phyloP scores from a whole-genome alignment of 2,113 vertebrate genomes.

The Strix uralensis region DNA sequence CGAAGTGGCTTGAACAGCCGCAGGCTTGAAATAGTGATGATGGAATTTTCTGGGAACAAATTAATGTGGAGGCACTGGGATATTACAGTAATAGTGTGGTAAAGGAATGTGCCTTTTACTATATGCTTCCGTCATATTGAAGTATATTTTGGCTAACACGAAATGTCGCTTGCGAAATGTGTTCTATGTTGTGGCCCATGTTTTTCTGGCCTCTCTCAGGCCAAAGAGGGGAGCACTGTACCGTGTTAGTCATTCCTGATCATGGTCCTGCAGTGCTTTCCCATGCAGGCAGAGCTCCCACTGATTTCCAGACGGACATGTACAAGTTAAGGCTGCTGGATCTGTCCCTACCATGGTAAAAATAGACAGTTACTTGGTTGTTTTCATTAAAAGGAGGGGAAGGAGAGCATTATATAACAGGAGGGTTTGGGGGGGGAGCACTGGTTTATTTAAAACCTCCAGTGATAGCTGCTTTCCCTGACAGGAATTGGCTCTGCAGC shows the following conservation, averaged over 20 bases:
- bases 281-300: background rate
- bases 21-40: conserved; percentile 30
- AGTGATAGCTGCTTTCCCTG: conserved; percentile 43
- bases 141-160: conserved; percentile 40
- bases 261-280: background rate
- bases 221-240: background rate
- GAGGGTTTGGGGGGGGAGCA: background rate
- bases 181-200: background rate
- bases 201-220: conserved; percentile 11
- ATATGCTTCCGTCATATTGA: background rate
- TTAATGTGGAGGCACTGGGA: conserved; percentile 18
- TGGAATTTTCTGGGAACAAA: conserved; percentile 61
- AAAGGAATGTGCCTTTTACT: conserved; percentile 32
- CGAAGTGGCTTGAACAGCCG: background rate
- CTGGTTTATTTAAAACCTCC: conserved; percentile 41
- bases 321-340: background rate
- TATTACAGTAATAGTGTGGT: conserved; percentile 2
- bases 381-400: conserved; percentile 43
- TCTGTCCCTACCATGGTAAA: background rate
- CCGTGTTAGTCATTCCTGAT: background rate
- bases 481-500: conserved; percentile 10
- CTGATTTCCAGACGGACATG: background rate
- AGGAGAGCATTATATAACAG: conserved; percentile 46
- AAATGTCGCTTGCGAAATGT: background rate
- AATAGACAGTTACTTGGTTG: conserved; percentile 40